These are phyloP conservation scores for Carassius gibelio DNA, from an alignment of 2,113 vertebrate species.

Conservation along the genomic window DNA sequence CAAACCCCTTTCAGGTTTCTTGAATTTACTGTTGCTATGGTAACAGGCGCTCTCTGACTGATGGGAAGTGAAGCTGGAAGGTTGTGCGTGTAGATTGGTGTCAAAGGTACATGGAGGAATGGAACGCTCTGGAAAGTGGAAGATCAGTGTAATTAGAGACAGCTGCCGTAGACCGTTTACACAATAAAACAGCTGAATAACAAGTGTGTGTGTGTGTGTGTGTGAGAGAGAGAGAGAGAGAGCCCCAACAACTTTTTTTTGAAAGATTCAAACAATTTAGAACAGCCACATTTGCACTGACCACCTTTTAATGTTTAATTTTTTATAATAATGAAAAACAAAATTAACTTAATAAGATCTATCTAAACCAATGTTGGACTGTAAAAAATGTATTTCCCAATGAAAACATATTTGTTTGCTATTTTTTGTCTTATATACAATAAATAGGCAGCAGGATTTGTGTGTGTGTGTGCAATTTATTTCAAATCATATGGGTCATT, in stretches of 20 bases:
- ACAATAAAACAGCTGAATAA: slow-evolving; percentile 63
- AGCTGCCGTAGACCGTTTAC: slow-evolving; percentile 69
- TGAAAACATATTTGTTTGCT: no score
- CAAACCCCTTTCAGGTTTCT: slow-evolving; percentile 74
- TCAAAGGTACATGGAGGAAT: slow-evolving; percentile 66
- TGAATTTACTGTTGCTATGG: slow-evolving; percentile 79
- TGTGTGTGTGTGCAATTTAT: background rate
- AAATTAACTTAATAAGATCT: no score
- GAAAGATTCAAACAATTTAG: no score
- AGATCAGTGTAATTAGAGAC: slow-evolving; percentile 67
- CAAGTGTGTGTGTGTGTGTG: slow-evolving; percentile 45
- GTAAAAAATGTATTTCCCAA: no score
- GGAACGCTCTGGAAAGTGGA: slow-evolving; percentile 64
- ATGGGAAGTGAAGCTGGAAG: slow-evolving; percentile 67
- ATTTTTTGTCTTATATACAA: background rate
- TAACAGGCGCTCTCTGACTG: slow-evolving; percentile 73
- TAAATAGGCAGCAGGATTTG: background rate
- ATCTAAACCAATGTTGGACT: no score
- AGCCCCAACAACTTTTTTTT: no score
- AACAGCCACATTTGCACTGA: background rate
- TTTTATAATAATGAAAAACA: background rate
- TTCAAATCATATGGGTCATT: background rate
- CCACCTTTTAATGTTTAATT: background rate
- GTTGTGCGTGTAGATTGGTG: slow-evolving; percentile 56
- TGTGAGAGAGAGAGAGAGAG: no score